phyloP scores from a whole-genome alignment of 35 echinoderm and acorn worm species.

The Stichopus chloronotus region DNA sequence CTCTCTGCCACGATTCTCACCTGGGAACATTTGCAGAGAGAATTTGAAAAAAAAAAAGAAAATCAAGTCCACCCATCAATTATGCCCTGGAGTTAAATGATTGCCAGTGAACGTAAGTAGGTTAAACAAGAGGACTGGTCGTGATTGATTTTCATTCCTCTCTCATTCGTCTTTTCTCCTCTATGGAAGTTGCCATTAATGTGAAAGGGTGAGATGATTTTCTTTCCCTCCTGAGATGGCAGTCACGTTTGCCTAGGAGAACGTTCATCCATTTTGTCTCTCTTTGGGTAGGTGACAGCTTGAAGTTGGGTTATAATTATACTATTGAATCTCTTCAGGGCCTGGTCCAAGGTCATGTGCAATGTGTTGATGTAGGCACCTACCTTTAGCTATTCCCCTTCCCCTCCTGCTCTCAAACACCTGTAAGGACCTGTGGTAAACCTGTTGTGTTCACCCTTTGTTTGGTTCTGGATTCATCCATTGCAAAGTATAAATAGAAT shows the following conservation, averaged over 20 bases:
- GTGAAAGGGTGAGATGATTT: not conserved
- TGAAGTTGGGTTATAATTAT: not conserved
- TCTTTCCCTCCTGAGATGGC: not conserved
- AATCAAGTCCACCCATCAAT: not conserved
- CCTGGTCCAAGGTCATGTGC: no score
- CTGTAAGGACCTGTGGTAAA: no score
- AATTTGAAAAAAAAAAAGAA: not conserved
- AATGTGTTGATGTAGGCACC: no score
- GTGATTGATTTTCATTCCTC: not conserved
- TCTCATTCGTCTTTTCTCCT: not conserved
- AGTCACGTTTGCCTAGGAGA: not conserved
- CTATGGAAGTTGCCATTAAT: not conserved
- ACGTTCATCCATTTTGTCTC: no score
- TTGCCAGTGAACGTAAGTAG: not conserved
- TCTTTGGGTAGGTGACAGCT: not conserved
- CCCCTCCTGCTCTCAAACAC: no score
- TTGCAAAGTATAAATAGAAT: no score
- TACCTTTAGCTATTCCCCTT: no score
- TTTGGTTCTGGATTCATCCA: no score
- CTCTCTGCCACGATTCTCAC: not conserved
- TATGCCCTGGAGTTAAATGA: not conserved
- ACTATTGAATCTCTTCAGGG: no score
- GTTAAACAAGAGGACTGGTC: slow-evolving; percentile 29
- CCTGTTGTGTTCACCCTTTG: no score
- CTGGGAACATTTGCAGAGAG: not conserved